phyloP scores from a whole-genome alignment of 2,888 invertebrate species.

The Flexamia atlantica region DNA sequence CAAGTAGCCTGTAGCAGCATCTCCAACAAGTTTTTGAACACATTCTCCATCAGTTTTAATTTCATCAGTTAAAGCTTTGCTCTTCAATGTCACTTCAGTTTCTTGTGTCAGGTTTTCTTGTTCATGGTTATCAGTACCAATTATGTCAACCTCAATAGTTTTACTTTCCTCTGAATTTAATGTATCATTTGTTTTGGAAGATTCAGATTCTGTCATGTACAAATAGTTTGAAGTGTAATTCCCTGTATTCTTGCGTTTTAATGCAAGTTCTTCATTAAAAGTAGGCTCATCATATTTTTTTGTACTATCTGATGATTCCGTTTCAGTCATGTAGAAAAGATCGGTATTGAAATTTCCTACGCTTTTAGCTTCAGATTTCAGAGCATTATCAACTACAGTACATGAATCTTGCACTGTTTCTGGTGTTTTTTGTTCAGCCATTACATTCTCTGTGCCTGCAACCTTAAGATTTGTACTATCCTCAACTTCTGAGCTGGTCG shows the following conservation, averaged over 20 bases:
- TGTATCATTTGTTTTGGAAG: not conserved
- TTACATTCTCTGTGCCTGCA: slow-evolving; percentile 1
- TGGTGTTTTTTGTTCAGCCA: not conserved
- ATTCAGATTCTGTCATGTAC: slow-evolving; percentile 35
- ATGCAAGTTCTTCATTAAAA: not conserved
- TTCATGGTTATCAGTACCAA: not conserved
- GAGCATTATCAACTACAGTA: not conserved
- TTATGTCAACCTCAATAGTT: not conserved
- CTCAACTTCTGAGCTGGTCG: not conserved
- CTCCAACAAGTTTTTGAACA: not conserved
- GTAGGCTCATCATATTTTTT: not conserved
- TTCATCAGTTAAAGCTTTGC: not conserved
- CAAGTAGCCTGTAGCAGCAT: not conserved
- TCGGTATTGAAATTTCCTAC: not conserved
- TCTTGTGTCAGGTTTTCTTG: not conserved
- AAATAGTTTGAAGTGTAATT: slow-evolving; percentile 7
- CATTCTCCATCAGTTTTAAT: not conserved
- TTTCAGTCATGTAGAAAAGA: slow-evolving; percentile 9
- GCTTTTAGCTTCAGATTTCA: not conserved
- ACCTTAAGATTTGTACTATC: not conserved
- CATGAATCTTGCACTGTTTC: not conserved
- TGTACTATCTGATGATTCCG: slow-evolving; percentile 8
- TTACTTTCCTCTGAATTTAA: not conserved
- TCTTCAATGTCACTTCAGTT: not conserved
- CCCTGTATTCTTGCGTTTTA: not conserved